phyloP scores from a whole-genome alignment of 1,140 invertebrate genomes.

The Caenorhabditis tropicalis region DNA sequence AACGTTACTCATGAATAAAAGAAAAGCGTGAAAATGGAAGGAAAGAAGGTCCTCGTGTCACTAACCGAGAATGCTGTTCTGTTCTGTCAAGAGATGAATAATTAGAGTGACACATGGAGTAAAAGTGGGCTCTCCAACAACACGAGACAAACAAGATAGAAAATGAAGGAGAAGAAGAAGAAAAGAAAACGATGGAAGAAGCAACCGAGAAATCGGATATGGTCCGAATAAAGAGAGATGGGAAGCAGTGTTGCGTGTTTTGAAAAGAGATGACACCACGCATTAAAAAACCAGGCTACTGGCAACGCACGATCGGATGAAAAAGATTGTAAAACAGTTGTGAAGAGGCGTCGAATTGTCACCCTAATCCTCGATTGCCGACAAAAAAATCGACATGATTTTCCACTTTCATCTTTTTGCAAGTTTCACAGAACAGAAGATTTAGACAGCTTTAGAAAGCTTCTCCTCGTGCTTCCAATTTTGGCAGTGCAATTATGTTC shows the following conservation, averaged over 20 bases:
- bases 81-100: constrained; percentile 28
- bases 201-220: constrained; percentile 6
- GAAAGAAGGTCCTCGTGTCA: not conserved
- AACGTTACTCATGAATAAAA: constrained; percentile 19
- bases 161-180: not conserved
- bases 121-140: constrained; percentile 13
- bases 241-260: not conserved
- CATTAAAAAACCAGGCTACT: not conserved
- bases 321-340: constrained; percentile 17
- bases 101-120: constrained; percentile 36
- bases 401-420: too few species aligned
- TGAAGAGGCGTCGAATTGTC: not conserved
- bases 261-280: not conserved
- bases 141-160: not conserved
- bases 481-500: constrained; percentile 21
- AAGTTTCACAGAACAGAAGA: not conserved
- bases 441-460: not conserved
- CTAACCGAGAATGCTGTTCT: not conserved
- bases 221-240: not conserved
- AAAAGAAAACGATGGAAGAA: not conserved
- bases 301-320: not conserved
- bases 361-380: not conserved
- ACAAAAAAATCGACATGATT: not conserved
- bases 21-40: not conserved
- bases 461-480: not conserved